Conservation (phyloP, 1,140 invertebrate species). For the Stegodyphus mimosarum region DNA sequence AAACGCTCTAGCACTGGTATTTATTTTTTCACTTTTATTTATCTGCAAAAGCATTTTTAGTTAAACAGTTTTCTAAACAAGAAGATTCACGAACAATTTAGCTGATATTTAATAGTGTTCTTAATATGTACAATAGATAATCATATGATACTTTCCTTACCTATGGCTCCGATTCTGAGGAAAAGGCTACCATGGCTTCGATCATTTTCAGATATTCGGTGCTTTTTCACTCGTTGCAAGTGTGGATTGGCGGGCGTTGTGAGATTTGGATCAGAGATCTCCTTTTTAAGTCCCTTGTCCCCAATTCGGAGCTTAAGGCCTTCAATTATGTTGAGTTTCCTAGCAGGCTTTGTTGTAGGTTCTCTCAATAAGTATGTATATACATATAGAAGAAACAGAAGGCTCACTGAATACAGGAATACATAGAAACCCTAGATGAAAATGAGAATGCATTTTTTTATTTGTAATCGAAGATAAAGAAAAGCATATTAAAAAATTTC, state of each 20-base stretch:
- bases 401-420: constrained; percentile 94
- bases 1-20: too few relatives aligned
- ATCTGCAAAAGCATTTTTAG: too few relatives aligned
- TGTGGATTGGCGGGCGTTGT: not conserved
- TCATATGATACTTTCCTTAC: constrained; percentile 71
- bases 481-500: too few relatives aligned
- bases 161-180: constrained; percentile 92
- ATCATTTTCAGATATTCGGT: constrained; percentile 92
- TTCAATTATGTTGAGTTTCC: constrained; percentile 54
- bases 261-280: constrained; percentile 2
- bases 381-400: constrained; percentile 94
- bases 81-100: too few relatives aligned
- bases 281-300: constrained; percentile 24
- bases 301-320: constrained; percentile 38
- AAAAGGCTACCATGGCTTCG: constrained; percentile 96
- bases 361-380: constrained; percentile 96
- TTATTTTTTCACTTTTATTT: too few relatives aligned
- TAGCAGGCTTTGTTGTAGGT: constrained; percentile 70
- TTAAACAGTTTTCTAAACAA: too few relatives aligned
- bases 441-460: not conserved
- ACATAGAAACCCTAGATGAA: constrained; percentile 91
- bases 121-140: not conserved
- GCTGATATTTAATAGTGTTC: too few relatives aligned
- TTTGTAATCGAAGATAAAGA: too few relatives aligned
- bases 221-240: constrained; percentile 72